A percentile compares a stretch with the other conserved stretches of the same genome.
These are phyloP conservation scores for Melierax canorus DNA, from an alignment of 2,113 vertebrate genomes.

Conservation along the genomic window DNA sequence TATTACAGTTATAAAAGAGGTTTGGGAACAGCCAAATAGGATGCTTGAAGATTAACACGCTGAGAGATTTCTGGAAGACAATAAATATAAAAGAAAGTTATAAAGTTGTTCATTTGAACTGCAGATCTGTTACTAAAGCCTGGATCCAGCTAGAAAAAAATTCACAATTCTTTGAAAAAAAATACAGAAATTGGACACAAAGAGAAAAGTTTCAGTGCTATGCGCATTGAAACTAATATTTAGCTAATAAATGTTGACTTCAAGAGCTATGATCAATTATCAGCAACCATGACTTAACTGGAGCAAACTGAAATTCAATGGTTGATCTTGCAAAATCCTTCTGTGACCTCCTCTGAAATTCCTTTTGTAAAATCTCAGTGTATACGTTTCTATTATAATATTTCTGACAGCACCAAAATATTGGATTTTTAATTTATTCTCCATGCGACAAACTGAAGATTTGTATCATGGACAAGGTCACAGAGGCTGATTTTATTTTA, in stretches of 20 bases:
- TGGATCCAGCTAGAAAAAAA: background rate
- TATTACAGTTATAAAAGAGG: background rate
- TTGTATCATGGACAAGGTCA: background rate
- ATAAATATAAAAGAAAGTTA: background rate
- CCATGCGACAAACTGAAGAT: background rate
- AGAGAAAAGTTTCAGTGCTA: background rate
- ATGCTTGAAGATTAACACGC: background rate
- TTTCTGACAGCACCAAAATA: background rate
- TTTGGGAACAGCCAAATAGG: background rate
- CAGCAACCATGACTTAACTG: background rate
- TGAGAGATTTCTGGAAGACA: background rate
- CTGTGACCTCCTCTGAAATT: background rate
- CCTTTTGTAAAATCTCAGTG: background rate
- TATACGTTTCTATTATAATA: background rate
- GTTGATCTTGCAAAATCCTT: background rate
- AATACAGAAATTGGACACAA: background rate
- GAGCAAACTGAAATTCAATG: background rate
- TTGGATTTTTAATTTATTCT: background rate
- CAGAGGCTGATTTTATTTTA: background rate
- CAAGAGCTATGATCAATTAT: background rate
- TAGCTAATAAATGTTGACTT: background rate
- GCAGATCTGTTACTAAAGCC: background rate
- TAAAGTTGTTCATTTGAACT: background rate
- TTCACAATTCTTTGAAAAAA: background rate
- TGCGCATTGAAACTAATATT: background rate